A percentile compares a stretch with the other conserved stretches of the same genome.
These are phyloP conservation scores for Drosophila novamexicana DNA, from an alignment of 1,140 invertebrate species.

Conservation along the genomic window DNA sequence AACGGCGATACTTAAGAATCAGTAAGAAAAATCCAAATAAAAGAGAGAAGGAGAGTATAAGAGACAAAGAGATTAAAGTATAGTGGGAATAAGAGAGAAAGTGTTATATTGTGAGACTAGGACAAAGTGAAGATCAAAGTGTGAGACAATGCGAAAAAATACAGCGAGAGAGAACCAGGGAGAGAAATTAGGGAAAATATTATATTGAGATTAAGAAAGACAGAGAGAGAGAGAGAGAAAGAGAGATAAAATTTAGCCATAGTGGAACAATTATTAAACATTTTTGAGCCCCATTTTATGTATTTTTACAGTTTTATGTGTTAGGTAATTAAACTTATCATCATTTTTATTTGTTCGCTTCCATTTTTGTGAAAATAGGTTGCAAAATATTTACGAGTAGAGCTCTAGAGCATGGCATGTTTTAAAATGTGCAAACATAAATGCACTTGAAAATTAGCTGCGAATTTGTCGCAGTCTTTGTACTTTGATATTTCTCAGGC, in stretches of 20 bases:
- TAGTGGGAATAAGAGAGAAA: neutral
- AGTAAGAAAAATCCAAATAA: neutral
- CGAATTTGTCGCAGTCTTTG: conserved; percentile 9
- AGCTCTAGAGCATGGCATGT: neutral
- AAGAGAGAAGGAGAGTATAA: neutral
- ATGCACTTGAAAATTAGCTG: conserved; percentile 2
- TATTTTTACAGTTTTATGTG: neutral
- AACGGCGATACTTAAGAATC: neutral
- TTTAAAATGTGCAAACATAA: conserved; percentile 1
- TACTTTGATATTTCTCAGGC: conserved; percentile 32
- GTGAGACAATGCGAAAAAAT: too few species aligned
- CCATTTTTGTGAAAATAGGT: neutral
- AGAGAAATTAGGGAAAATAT: too few species aligned
- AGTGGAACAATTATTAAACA: too few species aligned
- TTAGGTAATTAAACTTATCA: neutral
- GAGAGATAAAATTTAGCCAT: too few species aligned
- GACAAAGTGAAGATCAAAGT: too few species aligned
- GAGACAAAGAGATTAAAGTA: neutral
- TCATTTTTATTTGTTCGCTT: neutral
- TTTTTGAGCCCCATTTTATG: too few species aligned
- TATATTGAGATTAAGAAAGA: too few species aligned
- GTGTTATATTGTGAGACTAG: too few species aligned
- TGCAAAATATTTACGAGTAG: neutral
- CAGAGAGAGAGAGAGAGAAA: too few species aligned
- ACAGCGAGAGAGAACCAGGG: too few species aligned